phyloP scores from a whole-genome alignment of 2,113 vertebrate genomes.

The Motacilla tschutschensis region DNA sequence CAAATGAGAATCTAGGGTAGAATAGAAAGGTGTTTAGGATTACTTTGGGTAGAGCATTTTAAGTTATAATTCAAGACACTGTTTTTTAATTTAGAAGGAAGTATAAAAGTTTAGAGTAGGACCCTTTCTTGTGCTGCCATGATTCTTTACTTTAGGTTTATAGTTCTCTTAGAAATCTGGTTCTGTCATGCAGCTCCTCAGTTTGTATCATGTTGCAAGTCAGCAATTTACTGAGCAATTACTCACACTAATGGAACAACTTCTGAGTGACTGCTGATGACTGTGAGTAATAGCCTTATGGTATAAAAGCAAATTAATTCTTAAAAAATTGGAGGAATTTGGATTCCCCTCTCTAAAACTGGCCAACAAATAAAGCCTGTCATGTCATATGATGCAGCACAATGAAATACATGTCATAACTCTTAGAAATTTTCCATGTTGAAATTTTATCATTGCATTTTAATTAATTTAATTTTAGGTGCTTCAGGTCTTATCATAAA shows the following conservation, averaged over 20 bases:
- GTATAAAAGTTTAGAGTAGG: neutral
- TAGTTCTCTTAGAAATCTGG: neutral
- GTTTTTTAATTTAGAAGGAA: neutral
- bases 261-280: neutral
- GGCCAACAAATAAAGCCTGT: neutral
- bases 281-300: constrained; percentile 1
- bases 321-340: neutral
- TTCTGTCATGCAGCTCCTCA: neutral
- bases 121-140: neutral
- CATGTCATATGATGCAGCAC: neutral
- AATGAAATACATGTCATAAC: neutral
- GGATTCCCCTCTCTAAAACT: neutral
- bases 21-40: neutral
- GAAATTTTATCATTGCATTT: neutral
- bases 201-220: neutral
- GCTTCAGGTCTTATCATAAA: neutral
- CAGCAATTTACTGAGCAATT: neutral
- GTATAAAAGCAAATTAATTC: neutral
- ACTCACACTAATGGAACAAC: constrained; percentile 15
- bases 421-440: neutral
- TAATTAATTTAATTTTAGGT: neutral
- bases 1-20: neutral
- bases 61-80: neutral
- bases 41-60: neutral
- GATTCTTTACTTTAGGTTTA: neutral